phyloP scores from a whole-genome alignment of 2,113 vertebrate species.

The Acrocephalus arundinaceus region DNA sequence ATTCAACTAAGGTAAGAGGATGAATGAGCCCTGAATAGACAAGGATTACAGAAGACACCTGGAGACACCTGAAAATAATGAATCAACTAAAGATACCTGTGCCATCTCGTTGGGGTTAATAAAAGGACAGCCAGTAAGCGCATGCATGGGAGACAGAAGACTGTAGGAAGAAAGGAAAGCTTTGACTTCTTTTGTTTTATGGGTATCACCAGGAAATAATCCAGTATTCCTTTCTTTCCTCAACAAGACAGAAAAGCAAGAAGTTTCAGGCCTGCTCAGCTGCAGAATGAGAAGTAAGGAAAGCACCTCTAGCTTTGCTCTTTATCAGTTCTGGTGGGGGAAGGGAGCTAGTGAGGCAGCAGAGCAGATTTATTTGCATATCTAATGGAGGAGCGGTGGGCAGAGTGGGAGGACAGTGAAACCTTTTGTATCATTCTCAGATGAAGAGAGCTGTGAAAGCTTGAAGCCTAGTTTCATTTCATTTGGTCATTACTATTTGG shows the following conservation, averaged over 20 bases:
- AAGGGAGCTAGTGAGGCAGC: not conserved
- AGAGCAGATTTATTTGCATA: not conserved
- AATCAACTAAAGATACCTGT: not conserved
- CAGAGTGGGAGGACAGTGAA: not conserved
- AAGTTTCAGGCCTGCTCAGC: not conserved
- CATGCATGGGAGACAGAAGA: not conserved
- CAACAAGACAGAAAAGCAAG: not conserved
- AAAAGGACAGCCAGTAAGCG: not conserved
- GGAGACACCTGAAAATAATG: not conserved
- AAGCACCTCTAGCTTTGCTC: not conserved
- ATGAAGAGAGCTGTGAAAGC: not conserved
- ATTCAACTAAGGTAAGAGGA: not conserved
- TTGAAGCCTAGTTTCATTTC: not conserved
- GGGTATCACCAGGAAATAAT: not conserved
- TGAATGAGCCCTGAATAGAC: not conserved
- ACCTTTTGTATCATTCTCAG: not conserved
- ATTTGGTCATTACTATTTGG: not conserved
- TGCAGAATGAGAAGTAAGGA: not conserved
- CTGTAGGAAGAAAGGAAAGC: not conserved
- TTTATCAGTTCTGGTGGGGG: not conserved
- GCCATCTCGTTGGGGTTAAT: not conserved
- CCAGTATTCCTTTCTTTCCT: not conserved
- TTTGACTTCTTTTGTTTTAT: not conserved
- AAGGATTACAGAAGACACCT: not conserved
- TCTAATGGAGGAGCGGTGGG: not conserved